These are phyloP conservation scores for Phaetusa simplex DNA, from an alignment of 2,113 vertebrate genomes.

Conservation along the genomic window DNA sequence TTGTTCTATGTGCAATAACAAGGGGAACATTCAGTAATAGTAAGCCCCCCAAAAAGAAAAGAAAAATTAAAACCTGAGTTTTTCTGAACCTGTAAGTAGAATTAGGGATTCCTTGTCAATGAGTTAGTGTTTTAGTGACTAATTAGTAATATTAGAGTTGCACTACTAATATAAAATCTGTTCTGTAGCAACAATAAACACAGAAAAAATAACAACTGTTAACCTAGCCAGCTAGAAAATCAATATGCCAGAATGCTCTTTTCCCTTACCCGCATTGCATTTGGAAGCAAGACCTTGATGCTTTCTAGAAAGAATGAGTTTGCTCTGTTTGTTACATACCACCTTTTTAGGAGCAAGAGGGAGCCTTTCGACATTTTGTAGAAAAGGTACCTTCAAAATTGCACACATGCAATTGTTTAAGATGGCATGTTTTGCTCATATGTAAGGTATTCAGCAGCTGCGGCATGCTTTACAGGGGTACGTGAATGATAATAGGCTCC, in stretches of 20 bases:
- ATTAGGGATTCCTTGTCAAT: not conserved
- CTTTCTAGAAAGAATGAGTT: not conserved
- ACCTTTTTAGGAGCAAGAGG: not conserved
- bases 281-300: not conserved
- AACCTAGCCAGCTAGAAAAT: not conserved
- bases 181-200: not conserved
- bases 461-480: not conserved
- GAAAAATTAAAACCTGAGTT: not conserved
- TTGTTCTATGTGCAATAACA: not conserved
- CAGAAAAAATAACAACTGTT: not conserved
- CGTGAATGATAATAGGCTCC: not conserved
- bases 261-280: not conserved
- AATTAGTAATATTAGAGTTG: not conserved
- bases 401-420: not conserved
- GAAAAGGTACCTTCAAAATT: not conserved
- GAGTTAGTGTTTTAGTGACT: not conserved
- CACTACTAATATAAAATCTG: not conserved
- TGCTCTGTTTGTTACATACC: not conserved
- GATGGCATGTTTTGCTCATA: fast-evolving
- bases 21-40: not conserved
- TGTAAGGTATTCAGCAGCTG: not conserved
- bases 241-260: not conserved
- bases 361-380: not conserved
- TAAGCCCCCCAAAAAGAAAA: not conserved
- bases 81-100: not conserved